Evolutionary conservation across 1,140 invertebrate species (phyloP), one percentile per base, ranked within the genome.

Genomic region (Bathynomus jamesi): DNA sequence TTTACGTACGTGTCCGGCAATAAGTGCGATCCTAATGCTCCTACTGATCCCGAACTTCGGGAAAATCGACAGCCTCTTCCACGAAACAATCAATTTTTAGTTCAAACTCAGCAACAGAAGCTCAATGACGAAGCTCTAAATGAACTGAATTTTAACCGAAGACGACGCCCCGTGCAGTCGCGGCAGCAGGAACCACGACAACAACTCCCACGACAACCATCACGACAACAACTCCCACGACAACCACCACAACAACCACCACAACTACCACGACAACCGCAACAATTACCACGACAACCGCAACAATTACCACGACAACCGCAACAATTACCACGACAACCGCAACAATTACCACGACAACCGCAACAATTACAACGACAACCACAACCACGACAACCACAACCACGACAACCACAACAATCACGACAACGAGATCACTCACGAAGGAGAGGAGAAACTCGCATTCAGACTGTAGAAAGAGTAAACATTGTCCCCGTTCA

Each of bases 1-100:
- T 93, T 94, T 80, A 91, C 89, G 0, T 95, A 95, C 80, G 91
- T 92, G 0, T 92, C 91, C n/a, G 92, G 92, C n/a, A 93, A 93
- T 79, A 90, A 91, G 3, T 93, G 91, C 80, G 91, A 93, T 0
- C 87, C 88, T 0, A 87, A 90, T 64, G 87, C 86, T 11, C 85
- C 87, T 24, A 85, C 89, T 67, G 77, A 76, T 63, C 65, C 69
- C n/a, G 62, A 69, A 1, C 77, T 79, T 28, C 78, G 79, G 8
- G 85, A 90, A 13, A 28, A 63, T 69, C 11, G 64, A 65, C 25
- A 61, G 67, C 30, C 74, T 66, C 62, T 78, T 8, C 71, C 70
- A 4, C 64, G 60, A n/a, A 74, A 75, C 29, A 68, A 73, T 65
- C 77, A 78, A 61, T 78, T 78, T 60, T 61, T 76, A 27, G 29